phyloP scores from a whole-genome alignment of 35 echinoderm and acorn worm species.

The Heliocidaris tuberculata region DNA sequence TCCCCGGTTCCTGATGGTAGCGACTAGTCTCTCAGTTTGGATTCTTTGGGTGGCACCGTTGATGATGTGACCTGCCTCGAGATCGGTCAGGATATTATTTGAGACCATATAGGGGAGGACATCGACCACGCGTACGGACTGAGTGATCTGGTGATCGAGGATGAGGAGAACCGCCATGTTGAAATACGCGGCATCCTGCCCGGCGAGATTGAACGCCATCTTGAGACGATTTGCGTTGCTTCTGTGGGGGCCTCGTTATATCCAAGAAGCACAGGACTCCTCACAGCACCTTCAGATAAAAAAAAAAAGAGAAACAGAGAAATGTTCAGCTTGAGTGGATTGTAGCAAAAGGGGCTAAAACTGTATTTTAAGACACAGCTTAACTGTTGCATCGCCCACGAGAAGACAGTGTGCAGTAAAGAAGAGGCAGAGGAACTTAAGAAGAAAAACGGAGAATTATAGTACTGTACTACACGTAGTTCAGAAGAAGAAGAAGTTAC shows the following conservation, averaged over 20 bases:
- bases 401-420: no score
- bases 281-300: background rate
- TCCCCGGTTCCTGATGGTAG: slow-evolving; percentile 21
- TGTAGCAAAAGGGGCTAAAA: no score
- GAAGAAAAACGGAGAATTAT: no score
- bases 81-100: background rate
- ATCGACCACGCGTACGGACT: background rate
- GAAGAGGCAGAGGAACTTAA: no score
- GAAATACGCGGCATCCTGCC: slow-evolving; percentile 25
- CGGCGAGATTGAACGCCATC: background rate
- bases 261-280: background rate
- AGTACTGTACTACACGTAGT: no score
- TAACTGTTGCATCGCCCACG: no score
- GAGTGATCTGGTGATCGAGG: slow-evolving; percentile 42
- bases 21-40: slow-evolving; percentile 33
- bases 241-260: background rate
- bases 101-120: slow-evolving; percentile 34
- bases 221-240: background rate
- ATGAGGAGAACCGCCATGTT: slow-evolving; percentile 41
- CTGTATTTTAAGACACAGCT: no score
- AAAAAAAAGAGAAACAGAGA: background rate
- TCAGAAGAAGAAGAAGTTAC: no score
- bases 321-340: no score
- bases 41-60: slow-evolving; percentile 18
- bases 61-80: slow-evolving; percentile 11